Conservation (phyloP, 1,140 invertebrate species). For the Temnothorax nylanderi region DNA sequence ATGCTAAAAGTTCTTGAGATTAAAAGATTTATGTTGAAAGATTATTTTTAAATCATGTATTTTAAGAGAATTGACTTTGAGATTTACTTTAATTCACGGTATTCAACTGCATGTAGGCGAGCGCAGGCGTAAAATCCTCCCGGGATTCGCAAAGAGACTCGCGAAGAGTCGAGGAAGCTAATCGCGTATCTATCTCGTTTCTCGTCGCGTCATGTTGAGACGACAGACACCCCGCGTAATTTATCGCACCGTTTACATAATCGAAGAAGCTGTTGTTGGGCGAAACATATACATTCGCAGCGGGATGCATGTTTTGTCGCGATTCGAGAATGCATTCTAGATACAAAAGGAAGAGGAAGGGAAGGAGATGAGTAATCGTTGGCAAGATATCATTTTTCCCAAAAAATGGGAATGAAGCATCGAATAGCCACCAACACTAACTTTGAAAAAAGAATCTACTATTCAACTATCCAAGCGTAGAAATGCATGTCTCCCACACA, state of each 20-base stretch:
- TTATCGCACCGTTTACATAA: conserved; percentile 59
- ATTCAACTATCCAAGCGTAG: conserved; percentile 9
- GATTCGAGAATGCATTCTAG: conserved; percentile 13
- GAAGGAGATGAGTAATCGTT: conserved; percentile 34
- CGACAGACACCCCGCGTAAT: conserved; percentile 45
- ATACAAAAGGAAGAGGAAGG: conserved; percentile 24
- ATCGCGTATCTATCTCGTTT: conserved; percentile 52
- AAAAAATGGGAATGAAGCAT: conserved; percentile 39
- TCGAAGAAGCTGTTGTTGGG: conserved; percentile 51
- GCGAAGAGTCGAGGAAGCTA: conserved; percentile 31
- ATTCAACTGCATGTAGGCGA: conserved; percentile 12
- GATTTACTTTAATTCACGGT: conserved; percentile 32
- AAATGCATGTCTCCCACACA: not conserved
- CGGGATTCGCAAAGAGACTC: conserved; percentile 23
- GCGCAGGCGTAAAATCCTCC: not conserved
- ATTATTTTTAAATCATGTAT: not conserved
- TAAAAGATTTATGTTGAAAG: not conserved
- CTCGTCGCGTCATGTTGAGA: conserved; percentile 43
- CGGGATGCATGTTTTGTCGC: conserved; percentile 33
- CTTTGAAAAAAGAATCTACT: conserved; percentile 1
- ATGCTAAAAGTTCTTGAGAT: not conserved
- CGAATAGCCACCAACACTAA: conserved; percentile 15
- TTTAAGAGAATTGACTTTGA: not conserved
- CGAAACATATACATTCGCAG: conserved; percentile 44
- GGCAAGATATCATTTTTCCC: conserved; percentile 15